A percentile compares a stretch with the other conserved stretches of the same genome.
Evolutionary conservation across 2,888 invertebrate genomes (phyloP).

Genomic region (Apodemia duryi): DNA sequence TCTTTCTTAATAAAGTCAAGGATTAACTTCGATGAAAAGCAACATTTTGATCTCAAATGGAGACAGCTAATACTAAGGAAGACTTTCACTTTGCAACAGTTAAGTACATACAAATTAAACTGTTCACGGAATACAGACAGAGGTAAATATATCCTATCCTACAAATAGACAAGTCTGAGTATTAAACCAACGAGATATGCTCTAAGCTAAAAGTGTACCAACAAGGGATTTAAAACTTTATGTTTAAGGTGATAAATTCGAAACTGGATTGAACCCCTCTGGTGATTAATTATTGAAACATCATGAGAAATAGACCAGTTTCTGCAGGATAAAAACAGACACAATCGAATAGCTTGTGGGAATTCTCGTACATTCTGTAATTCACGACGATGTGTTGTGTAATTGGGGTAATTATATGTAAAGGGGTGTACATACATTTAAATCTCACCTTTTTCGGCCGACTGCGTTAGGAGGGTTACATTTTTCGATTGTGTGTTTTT

Average conservation of each 20-base stretch:
- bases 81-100: no score
- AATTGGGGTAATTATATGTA: conserved; percentile 11
- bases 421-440: neutral
- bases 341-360: conserved; percentile 10
- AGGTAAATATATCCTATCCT: no score
- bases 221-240: conserved; percentile 1
- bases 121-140: no score
- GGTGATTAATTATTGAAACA: neutral
- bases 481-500: no score
- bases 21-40: no score
- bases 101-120: no score
- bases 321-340: conserved; percentile 2
- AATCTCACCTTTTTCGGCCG: no score
- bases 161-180: neutral
- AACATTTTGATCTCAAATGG: no score
- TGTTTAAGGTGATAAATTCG: neutral
- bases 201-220: neutral
- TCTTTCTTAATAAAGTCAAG: no score
- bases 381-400: neutral
- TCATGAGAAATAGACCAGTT: neutral
- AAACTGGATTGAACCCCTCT: neutral
- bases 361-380: conserved; percentile 1
- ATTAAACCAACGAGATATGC: neutral
- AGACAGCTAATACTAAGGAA: no score
- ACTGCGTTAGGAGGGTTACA: no score